Conservation (phyloP, 2,888 invertebrate genomes). For the Heliconius cydno region DNA sequence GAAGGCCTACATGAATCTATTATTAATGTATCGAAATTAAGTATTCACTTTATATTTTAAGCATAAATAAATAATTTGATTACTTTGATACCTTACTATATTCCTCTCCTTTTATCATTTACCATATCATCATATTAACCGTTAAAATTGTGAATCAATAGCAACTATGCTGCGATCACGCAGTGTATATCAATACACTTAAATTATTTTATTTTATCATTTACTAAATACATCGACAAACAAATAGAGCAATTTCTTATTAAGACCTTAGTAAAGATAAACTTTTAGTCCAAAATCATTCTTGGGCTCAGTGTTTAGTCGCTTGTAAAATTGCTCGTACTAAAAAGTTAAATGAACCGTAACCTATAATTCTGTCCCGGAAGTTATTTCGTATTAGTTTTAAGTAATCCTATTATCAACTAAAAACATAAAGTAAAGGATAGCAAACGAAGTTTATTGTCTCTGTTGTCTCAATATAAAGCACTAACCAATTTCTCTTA, state of each 20-base stretch:
- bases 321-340: slow-evolving; percentile 14
- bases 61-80: no score
- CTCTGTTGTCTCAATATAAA: no score
- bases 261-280: slow-evolving; percentile 1
- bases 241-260: slow-evolving; percentile 9
- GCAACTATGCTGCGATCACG: neutral
- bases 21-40: no score
- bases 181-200: neutral
- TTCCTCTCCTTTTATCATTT: no score
- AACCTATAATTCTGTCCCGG: slow-evolving; percentile 13
- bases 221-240: neutral
- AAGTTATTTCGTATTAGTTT: slow-evolving; percentile 10
- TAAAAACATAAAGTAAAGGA: neutral
- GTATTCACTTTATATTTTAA: no score
- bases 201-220: neutral
- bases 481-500: no score
- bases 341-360: slow-evolving; percentile 11
- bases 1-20: no score
- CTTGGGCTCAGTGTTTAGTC: slow-evolving; percentile 14
- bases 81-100: no score
- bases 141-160: no score
- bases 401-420: slow-evolving; percentile 17
- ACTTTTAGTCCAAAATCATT: slow-evolving; percentile 12
- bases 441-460: neutral
- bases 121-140: no score